Evolutionary conservation across 2,113 vertebrate species (phyloP), one percentile per base, ranked within the genome.

Genomic region (Aphyosemion australe): DNA sequence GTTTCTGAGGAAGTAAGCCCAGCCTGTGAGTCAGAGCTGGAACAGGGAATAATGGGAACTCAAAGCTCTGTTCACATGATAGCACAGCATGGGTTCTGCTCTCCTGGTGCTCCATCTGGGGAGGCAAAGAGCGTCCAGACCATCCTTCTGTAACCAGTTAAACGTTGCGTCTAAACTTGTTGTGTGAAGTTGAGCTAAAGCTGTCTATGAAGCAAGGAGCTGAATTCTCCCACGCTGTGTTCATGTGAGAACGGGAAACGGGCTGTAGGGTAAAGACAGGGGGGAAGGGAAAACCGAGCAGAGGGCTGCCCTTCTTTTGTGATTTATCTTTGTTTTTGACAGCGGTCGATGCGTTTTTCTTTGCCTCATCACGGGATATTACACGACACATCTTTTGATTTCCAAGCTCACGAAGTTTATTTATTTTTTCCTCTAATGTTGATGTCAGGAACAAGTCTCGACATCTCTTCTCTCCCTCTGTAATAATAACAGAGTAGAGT

Each of bases 1-100:
- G 49, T 80, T 79, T 65, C 61, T 74, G 48, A 74, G 75, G 81
- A 84, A 76, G 52, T 64, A 12, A 57, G 49, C 53, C 42, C 65
- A 81, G 84, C 88, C 81, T 55, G 71, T 86, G 81, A 90, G 73
- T 87, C 89, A 88, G 63, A 71, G 59, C 62, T 71, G 46, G 62
- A 69, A 53, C 3, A 32, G 64, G 46, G 32, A 49, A 58, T 59
- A 65, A 76, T 69, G 55, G 47, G 48, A 71, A 76, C 61, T 83
- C 15, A 54, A 59, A 72, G 46, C 47, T 75, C 57, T 69, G 34
- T 58, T 81, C 64, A 77, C 55, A 69, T 61, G 64, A 56, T 74
- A 37, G 7, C 43, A n/a, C 16, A 65, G 19, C 8, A 13, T 61
- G 60, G 63, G 79, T 66, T 73, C 48, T 53, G 48, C 41, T 72